These are phyloP conservation scores for Cheirogaleus medius DNA, from an alignment of 2,113 vertebrate species.

Conservation along the genomic window DNA sequence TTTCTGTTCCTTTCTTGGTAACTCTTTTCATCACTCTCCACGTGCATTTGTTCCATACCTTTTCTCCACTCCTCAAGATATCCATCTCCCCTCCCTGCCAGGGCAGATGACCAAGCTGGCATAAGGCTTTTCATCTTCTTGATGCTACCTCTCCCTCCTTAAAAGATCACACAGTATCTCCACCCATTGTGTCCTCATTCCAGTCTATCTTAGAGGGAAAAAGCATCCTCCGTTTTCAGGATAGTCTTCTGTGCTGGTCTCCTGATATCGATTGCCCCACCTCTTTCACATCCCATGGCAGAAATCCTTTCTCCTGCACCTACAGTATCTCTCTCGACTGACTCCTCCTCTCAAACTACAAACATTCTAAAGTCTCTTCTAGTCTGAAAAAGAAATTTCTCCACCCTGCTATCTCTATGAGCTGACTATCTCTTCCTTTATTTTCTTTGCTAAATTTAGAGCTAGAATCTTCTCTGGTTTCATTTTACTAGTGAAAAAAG, in stretches of 20 bases:
- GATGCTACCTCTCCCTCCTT: neutral
- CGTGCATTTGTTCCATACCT: neutral
- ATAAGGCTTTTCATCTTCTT: neutral
- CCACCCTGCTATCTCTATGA: neutral
- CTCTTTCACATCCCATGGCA: neutral
- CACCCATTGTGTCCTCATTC: neutral
- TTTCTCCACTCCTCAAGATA: neutral
- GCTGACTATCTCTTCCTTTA: neutral
- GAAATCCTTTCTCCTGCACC: neutral
- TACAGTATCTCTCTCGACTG: neutral
- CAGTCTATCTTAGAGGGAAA: neutral
- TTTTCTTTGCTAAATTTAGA: neutral
- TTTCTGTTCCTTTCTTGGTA: neutral
- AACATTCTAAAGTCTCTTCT: neutral
- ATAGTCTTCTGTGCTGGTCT: neutral
- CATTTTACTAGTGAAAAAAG: neutral
- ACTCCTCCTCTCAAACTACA: neutral
- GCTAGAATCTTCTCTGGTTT: neutral
- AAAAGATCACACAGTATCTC: neutral
- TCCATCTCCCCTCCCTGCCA: neutral
- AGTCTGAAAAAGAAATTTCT: constrained; percentile 9
- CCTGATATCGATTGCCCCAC: neutral
- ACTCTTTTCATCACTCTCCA: neutral
- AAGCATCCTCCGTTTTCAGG: neutral
- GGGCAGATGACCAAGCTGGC: neutral